Evolutionary conservation across 2,888 invertebrate species (phyloP), one percentile per base, ranked within the genome.

Genomic region (Erebia epiphron): DNA sequence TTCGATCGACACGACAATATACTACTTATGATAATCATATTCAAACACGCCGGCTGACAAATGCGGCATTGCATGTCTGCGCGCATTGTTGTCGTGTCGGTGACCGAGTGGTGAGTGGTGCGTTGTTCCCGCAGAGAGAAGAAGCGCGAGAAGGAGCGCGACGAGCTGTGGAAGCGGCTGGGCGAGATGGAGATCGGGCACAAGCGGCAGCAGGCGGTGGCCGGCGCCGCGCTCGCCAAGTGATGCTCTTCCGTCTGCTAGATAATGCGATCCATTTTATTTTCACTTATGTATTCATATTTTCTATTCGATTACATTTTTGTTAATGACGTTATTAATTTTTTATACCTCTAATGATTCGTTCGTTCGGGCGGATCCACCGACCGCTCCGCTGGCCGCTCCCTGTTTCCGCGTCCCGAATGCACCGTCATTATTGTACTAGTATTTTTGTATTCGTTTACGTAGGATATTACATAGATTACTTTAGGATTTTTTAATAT

Each of bases 121-220:
- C 65, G 73, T 60, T 71, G 69, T 75, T 84, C 86, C 84, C 86
- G 50, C 87, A 94, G 94, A 98, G 98, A 95, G 98, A 99, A 95
- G 97, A 98, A 95, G 97, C 98, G 95, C 94, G 98, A 93, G 98
- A 99, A 95, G 96, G 99, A 94, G 98, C 99, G 95, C 95, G 98
- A 91, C 90, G 99, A 99, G 93, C 94, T 99, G 90, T 99, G 99
- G 99, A 98, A 98, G 94, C 97, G 96, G 94, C 94, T 98, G 91
- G 96, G 96, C 85, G 98, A 98, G 94, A 95, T 98, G 94, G 98
- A 98, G 95, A 94, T 97, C 87, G 95, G 94, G 92, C 94, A 94
- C 89, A 93, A 91, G 90, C 94, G 94, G 83, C 91, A 89, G 84
- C 79, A 76, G 80, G 81, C 83, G 73, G 82, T 78, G 77, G 79